phyloP scores from a whole-genome alignment of 2,113 vertebrate species.

The Coptodon bakossiorum region DNA sequence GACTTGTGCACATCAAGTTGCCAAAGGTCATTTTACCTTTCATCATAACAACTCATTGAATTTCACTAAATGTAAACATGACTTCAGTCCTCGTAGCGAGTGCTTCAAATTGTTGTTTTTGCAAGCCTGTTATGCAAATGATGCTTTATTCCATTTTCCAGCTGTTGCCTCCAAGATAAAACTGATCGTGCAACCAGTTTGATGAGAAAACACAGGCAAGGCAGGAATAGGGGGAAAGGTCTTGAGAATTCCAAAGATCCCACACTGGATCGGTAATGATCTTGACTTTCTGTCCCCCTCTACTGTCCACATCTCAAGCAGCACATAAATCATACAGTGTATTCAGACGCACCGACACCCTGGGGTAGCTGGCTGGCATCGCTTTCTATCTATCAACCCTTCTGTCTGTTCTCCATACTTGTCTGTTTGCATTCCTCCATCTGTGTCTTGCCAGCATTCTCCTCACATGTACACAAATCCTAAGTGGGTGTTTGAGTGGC shows the following conservation, averaged over 20 bases:
- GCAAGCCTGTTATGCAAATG: not conserved
- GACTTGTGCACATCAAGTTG: not conserved
- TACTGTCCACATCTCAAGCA: constrained; percentile 1
- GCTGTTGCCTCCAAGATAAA: not conserved
- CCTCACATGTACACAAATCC: constrained; percentile 2
- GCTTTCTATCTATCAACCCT: constrained; percentile 1
- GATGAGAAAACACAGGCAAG: not conserved
- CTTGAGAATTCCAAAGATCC: not conserved
- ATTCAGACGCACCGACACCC: not conserved
- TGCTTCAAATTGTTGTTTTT: not conserved
- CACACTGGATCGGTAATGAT: not conserved
- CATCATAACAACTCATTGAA: not conserved
- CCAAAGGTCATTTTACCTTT: not conserved
- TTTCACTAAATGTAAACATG: not conserved
- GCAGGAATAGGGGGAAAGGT: not conserved
- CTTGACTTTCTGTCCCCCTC: not conserved
- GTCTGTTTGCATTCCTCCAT: constrained; percentile 24
- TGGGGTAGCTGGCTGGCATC: not conserved
- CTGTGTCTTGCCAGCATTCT: not conserved
- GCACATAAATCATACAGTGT: constrained; percentile 23
- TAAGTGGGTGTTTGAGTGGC: constrained; percentile 53
- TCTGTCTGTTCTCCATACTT: not conserved
- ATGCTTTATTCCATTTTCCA: not conserved
- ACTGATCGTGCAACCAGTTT: not conserved
- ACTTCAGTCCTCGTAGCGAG: not conserved